Conservation (phyloP, 2,797 vertebrate genomes). For the Ficedula albicollis region DNA sequence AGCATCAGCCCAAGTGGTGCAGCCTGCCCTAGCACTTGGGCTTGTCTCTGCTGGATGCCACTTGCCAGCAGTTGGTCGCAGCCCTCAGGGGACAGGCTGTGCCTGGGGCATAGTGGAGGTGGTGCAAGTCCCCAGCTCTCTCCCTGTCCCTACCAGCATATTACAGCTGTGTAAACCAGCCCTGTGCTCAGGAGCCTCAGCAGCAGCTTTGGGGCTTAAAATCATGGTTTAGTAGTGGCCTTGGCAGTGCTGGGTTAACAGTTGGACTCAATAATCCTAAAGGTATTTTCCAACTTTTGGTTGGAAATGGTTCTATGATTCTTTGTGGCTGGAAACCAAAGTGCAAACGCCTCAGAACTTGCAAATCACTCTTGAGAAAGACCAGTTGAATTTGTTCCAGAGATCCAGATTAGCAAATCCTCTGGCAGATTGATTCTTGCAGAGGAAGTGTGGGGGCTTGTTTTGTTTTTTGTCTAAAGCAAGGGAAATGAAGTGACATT, state of each 20-base stretch:
- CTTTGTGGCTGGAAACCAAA: background rate
- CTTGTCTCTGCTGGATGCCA: background rate
- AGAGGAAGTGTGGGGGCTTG: background rate
- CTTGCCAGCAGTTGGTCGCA: background rate
- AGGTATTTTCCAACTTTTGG: background rate
- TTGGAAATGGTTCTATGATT: background rate
- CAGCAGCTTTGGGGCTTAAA: background rate
- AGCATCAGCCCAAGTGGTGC: background rate
- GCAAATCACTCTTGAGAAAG: background rate
- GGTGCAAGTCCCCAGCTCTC: background rate
- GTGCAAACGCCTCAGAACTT: background rate
- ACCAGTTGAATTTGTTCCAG: background rate
- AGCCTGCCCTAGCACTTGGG: fast-evolving
- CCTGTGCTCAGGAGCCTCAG: background rate
- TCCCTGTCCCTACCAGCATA: fast-evolving
- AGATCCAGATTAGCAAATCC: background rate
- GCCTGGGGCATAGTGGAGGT: background rate
- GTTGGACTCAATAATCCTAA: background rate
- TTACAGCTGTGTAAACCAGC: background rate
- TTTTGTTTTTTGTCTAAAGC: background rate
- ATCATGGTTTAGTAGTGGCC: background rate
- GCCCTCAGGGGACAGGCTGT: background rate
- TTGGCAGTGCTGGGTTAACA: background rate
- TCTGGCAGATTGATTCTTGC: background rate
- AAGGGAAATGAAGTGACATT: background rate